These are phyloP conservation scores for Steinernema carpocapsae DNA, from an alignment of 2,888 invertebrate genomes.

Conservation along the genomic window DNA sequence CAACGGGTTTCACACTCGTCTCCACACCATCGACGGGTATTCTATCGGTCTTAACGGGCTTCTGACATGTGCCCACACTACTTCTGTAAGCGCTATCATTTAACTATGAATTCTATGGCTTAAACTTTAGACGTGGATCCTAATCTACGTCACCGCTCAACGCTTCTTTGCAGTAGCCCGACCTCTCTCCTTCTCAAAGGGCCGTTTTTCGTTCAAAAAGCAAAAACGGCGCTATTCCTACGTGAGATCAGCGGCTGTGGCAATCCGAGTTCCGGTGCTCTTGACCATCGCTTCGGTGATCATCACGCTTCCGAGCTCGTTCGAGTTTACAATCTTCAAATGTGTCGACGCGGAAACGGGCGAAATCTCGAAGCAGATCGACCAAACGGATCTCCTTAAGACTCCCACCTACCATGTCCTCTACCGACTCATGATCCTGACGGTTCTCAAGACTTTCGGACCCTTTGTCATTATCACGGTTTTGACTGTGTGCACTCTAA, in stretches of 20 bases:
- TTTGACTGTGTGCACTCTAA: slow-evolving; percentile 49
- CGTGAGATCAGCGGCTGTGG: slow-evolving; percentile 42
- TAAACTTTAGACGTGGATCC: slow-evolving; percentile 58
- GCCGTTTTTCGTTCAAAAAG: slow-evolving; percentile 13
- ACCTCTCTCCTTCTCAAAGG: slow-evolving; percentile 45
- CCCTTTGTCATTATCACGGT: slow-evolving; percentile 55
- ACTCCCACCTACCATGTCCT: slow-evolving; percentile 48
- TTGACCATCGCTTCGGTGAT: slow-evolving; percentile 53
- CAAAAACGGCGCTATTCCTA: slow-evolving; percentile 24
- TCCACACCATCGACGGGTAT: slow-evolving; percentile 38
- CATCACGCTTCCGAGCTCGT: slow-evolving; percentile 55
- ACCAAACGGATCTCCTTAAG: slow-evolving; percentile 44
- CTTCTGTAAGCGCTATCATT: slow-evolving; percentile 48
- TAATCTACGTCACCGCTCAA: slow-evolving; percentile 57
- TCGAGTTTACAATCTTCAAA: slow-evolving; percentile 46
- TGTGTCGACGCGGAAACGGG: slow-evolving; percentile 10
- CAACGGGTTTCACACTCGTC: slow-evolving; percentile 23
- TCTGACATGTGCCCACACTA: slow-evolving; percentile 57
- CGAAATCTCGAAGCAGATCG: slow-evolving; percentile 41
- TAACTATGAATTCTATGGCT: background rate
- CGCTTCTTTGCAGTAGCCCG: slow-evolving; percentile 58
- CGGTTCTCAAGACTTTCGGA: slow-evolving; percentile 56
- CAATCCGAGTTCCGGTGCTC: slow-evolving; percentile 52
- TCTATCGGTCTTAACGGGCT: slow-evolving; percentile 49
- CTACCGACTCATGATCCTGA: slow-evolving; percentile 51